Evolutionary conservation across 2,113 vertebrate species (phyloP).

Genomic region (Sus scrofa): T2T-Sscrofa CM000817.6:19859501-19860000

Average conservation of each 20-base stretch:
- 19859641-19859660: neutral
- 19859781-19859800: neutral
- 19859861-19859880: constrained; percentile 42
- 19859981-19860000: constrained; percentile 42
- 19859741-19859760: neutral
- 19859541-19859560: constrained; percentile 58
- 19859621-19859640: constrained; percentile 67
- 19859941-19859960: neutral
- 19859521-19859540: constrained; percentile 66
- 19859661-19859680: constrained; percentile 13
- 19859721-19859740: constrained; percentile 27
- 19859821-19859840: constrained; percentile 39
- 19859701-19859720: constrained; percentile 32
- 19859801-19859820: constrained; percentile 30
- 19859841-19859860: constrained; percentile 9
- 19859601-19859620: constrained; percentile 68
- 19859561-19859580: constrained; percentile 70
- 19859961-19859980: neutral
- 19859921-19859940: neutral
- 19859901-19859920: constrained; percentile 35
- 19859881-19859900: constrained; percentile 36
- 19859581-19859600: constrained; percentile 37
- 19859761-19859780: neutral
- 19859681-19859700: neutral
- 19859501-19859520: constrained; percentile 51